These are phyloP conservation scores for Xestia sexstrigata DNA, from an alignment of 2,888 invertebrate genomes.

Conservation along the genomic window DNA sequence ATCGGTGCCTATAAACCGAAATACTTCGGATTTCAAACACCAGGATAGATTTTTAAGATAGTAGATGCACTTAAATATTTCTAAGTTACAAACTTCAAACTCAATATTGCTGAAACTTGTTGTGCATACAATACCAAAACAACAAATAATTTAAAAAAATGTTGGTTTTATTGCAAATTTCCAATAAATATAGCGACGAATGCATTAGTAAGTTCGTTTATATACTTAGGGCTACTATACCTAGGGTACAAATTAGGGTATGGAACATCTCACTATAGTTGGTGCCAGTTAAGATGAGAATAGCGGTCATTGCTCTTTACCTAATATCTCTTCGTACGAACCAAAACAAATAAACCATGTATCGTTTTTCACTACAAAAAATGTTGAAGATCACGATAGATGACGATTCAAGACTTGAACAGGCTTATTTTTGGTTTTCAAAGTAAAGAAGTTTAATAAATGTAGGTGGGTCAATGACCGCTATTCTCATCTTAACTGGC, in stretches of 20 bases:
- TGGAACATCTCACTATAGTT: constrained; percentile 22
- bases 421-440: too few relatives aligned
- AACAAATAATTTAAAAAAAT: background rate
- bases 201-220: background rate
- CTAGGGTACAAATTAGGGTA: constrained; percentile 7
- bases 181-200: background rate
- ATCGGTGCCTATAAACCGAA: background rate
- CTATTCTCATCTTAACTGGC: too few relatives aligned
- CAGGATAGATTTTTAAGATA: background rate
- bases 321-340: too few relatives aligned
- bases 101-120: background rate
- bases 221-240: background rate
- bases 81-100: background rate
- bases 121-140: background rate
- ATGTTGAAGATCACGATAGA: too few relatives aligned
- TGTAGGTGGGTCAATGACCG: too few relatives aligned
- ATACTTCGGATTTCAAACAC: background rate
- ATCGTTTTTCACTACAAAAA: too few relatives aligned
- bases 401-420: too few relatives aligned
- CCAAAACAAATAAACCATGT: too few relatives aligned
- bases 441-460: too few relatives aligned
- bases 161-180: background rate
- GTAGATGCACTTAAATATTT: background rate
- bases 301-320: too few relatives aligned
- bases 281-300: too few relatives aligned